Percentiles rank a stretch among this genome's conserved stretches.
phyloP scores from a whole-genome alignment of 2,797 vertebrate genomes.

The Phoebastria nigripes region DNA sequence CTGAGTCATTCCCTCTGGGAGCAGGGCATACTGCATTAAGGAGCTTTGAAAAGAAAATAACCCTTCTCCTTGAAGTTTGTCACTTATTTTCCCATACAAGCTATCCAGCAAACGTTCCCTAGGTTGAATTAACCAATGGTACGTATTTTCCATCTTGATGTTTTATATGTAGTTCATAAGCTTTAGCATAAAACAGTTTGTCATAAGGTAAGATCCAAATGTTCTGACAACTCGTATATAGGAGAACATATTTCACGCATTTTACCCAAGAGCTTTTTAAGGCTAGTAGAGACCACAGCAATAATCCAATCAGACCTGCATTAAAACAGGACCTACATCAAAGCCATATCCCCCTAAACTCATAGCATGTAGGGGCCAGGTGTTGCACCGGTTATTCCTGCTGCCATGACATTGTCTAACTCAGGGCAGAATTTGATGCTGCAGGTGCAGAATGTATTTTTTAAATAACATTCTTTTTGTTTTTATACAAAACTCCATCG shows the following conservation, averaged over 20 bases:
- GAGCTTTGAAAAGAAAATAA: background rate
- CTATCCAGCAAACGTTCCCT: background rate
- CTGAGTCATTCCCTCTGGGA: constrained; percentile 36
- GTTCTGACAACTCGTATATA: background rate
- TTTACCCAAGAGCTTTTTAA: background rate
- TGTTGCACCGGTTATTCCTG: background rate
- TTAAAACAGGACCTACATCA: background rate
- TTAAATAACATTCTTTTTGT: fast-evolving
- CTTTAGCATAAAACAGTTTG: background rate
- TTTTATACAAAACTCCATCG: background rate
- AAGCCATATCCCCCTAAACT: background rate
- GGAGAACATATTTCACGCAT: background rate
- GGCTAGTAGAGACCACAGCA: background rate
- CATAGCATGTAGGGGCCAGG: background rate
- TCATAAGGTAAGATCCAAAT: background rate
- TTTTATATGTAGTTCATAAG: background rate
- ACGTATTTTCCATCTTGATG: background rate
- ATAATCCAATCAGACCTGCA: background rate
- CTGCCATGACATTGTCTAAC: background rate
- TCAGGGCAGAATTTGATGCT: background rate
- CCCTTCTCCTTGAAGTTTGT: background rate
- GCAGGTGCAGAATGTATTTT: background rate
- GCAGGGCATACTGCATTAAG: background rate
- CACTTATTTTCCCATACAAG: background rate
- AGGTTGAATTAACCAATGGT: background rate